A percentile compares a stretch with the other conserved stretches of the same genome.
Conservation (phyloP, 2,113 vertebrate genomes). For the Dromiciops gliroides region DNA sequence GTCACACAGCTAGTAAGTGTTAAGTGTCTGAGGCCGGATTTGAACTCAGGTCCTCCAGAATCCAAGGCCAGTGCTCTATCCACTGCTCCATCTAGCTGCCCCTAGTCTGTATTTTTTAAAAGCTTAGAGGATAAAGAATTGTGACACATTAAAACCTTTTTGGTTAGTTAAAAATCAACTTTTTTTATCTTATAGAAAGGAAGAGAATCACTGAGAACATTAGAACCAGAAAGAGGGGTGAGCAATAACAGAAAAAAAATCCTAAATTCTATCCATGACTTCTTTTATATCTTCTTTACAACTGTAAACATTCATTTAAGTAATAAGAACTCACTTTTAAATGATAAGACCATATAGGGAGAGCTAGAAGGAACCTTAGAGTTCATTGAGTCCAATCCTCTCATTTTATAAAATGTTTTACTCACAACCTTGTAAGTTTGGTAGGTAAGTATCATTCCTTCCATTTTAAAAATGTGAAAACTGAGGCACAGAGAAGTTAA, state of each 20-base stretch:
- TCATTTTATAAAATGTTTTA: not conserved
- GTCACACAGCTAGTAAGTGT: no score
- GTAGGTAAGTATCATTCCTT: not conserved
- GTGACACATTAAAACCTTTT: not conserved
- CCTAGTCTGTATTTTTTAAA: slow-evolving; percentile 26
- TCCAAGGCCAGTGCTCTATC: no score
- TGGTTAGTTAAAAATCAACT: slow-evolving; percentile 21
- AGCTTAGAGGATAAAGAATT: slow-evolving; percentile 35
- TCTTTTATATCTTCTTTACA: slow-evolving; percentile 31
- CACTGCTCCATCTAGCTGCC: no score
- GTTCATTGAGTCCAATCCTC: not conserved
- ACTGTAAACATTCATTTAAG: slow-evolving; percentile 32
- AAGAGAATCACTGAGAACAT: slow-evolving; percentile 36
- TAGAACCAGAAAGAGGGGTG: not conserved
- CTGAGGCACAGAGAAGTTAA: not conserved
- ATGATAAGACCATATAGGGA: not conserved
- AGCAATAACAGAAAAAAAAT: slow-evolving; percentile 32
- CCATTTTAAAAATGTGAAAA: not conserved
- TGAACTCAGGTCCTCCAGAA: no score
- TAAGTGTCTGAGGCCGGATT: no score
- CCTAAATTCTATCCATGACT: not conserved
- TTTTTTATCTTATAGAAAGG: slow-evolving; percentile 41
- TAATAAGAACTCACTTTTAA: not conserved
- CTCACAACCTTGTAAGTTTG: not conserved
- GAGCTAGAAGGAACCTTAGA: not conserved